Conservation (phyloP, 2,113 vertebrate species). For the Aegotheles bennettii region DNA sequence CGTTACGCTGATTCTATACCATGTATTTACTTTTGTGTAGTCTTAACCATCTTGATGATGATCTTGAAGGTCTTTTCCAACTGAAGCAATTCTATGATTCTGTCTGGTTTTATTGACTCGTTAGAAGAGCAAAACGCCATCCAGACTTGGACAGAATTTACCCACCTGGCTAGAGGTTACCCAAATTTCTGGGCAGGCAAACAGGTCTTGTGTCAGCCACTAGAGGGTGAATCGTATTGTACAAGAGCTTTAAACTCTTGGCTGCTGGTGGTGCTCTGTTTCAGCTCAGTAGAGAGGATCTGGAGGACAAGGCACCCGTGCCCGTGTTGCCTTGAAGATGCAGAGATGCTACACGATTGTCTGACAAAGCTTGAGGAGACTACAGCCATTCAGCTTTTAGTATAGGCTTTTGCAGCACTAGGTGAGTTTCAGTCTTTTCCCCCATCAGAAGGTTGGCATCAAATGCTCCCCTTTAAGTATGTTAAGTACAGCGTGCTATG, state of each 20-base stretch:
- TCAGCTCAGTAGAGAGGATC: background rate
- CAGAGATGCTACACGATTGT: background rate
- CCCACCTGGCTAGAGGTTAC: background rate
- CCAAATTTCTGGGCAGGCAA: background rate
- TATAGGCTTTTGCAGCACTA: background rate
- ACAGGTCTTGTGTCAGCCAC: background rate
- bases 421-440: background rate
- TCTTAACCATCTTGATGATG: background rate
- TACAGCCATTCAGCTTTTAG: background rate
- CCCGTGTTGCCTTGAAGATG: background rate
- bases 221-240: constrained; percentile 13
- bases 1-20: background rate
- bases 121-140: background rate
- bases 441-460: background rate
- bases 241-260: background rate
- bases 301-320: background rate
- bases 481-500: background rate
- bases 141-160: background rate
- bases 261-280: background rate
- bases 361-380: background rate
- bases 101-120: background rate
- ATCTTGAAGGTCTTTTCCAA: too few species aligned
- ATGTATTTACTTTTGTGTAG: background rate
- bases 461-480: background rate
- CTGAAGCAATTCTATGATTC: too few species aligned